Conservation (phyloP, 2,797 vertebrate species). For the Manis crassicaudata region DNA sequence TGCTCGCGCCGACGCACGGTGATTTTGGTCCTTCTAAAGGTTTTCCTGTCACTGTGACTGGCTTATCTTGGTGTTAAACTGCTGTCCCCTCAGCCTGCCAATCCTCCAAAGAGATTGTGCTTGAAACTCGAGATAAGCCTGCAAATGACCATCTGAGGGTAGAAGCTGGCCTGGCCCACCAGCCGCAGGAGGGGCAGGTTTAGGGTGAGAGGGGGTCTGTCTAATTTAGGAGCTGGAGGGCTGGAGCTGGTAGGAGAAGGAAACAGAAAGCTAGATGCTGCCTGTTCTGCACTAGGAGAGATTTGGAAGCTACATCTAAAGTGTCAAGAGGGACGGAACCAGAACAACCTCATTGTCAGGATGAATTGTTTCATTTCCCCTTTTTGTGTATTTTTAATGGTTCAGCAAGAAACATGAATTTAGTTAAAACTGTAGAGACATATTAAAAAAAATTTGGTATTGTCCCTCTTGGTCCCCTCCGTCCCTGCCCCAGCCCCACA, state of each 20-base stretch:
- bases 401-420: background rate
- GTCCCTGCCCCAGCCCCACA: too few species aligned
- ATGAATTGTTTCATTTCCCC: background rate
- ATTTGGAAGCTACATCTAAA: background rate
- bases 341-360: rapidly evolving
- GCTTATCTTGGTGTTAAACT: background rate
- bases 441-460: too few species aligned
- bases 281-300: background rate
- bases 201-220: background rate
- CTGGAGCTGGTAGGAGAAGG: background rate
- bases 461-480: too few species aligned
- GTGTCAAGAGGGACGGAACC: background rate
- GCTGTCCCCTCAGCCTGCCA: background rate
- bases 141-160: rapidly evolving
- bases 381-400: background rate
- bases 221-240: background rate
- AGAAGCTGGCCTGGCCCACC: rapidly evolving
- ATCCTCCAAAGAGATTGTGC: background rate
- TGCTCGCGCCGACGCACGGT: rapidly evolving
- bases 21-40: background rate
- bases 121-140: background rate
- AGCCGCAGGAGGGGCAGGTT: background rate
- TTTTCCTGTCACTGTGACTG: background rate
- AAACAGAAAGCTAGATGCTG: background rate
- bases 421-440: background rate